Percentiles rank a stretch among this genome's conserved stretches.
phyloP scores from a whole-genome alignment of 2,797 vertebrate species.

The Pantherophis alleghaniensis region DNA sequence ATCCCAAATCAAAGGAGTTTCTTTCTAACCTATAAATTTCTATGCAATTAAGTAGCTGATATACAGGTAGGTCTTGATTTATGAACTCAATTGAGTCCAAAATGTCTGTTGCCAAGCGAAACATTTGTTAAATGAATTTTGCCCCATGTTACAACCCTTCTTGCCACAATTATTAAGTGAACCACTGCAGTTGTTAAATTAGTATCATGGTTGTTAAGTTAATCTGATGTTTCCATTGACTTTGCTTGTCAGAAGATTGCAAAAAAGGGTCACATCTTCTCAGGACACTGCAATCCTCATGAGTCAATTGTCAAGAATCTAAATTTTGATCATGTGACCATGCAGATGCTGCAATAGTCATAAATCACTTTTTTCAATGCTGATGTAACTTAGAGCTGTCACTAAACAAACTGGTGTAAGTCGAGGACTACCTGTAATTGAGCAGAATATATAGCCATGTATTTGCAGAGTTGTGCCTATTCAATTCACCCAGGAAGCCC shows the following conservation, averaged over 20 bases:
- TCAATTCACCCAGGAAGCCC: neutral
- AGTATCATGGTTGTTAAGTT: neutral
- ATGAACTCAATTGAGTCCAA: neutral
- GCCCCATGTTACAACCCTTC: neutral
- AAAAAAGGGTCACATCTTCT: neutral
- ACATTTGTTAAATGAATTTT: neutral
- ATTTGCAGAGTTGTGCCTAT: neutral
- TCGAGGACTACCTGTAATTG: neutral
- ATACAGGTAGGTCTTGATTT: neutral
- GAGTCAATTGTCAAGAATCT: neutral
- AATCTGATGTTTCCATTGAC: neutral
- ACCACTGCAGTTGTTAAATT: neutral
- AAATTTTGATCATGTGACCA: neutral
- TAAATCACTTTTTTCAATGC: neutral
- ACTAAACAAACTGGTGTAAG: neutral
- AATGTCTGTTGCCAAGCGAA: neutral
- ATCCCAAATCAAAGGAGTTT: neutral
- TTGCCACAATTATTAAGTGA: neutral
- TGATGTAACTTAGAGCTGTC: neutral
- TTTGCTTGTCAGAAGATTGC: neutral
- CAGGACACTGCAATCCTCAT: neutral
- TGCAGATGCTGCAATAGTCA: neutral
- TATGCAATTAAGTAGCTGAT: neutral
- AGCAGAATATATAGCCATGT: neutral
- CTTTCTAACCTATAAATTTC: neutral